Evolutionary conservation across 2,888 invertebrate genomes (phyloP), one percentile per base, ranked within the genome.

Genomic region (Parthenolecanium corni): DNA sequence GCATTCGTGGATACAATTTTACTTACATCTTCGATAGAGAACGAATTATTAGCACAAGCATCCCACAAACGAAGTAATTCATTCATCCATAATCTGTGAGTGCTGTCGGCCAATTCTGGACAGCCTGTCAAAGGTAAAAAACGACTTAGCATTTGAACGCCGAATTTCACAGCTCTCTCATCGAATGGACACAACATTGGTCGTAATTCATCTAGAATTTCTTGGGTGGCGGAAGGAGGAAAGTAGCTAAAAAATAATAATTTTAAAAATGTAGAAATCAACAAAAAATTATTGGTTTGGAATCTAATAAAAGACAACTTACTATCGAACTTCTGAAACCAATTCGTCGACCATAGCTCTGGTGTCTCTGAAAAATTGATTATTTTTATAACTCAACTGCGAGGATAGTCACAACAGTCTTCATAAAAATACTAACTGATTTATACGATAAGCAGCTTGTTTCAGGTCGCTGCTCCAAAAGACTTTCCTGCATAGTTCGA

Each of bases 121-220:
- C 78, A 77, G 63, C 86, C 74, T n/a, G 78, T 75, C 16, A 85
- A 80, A 0, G 92, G 92, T 67, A 94, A 75, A 74, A 93, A 92
- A 62, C 82, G 75, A 57, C 85, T 82, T 64, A 91, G 73, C 70
- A 82, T 79, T 66, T 80, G 78, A 64, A 87, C 74, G 14, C 78
- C 74, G 64, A 75, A 70, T 31, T 72, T 68, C 70, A 78, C 79
- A 12, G 76, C 76, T 54, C 78, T 75, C 3, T 75, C 73, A 53
- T 81, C 78, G 76, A 86, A 84, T 0, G 89, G 89, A 70, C 85
- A 88, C 58, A 94, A 74, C 68, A 79, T 79, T 0, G 93, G 93
- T 58, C 86, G 78, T 71, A 88, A 80, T 73, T 89, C 86, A 62
- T 85, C 87, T 58, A 95, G 74, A 70, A 95, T 89, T 75, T 94